Base-by-base conservation (phyloP, 1,140 invertebrate genomes). In the Drosophila cardini region DNA sequence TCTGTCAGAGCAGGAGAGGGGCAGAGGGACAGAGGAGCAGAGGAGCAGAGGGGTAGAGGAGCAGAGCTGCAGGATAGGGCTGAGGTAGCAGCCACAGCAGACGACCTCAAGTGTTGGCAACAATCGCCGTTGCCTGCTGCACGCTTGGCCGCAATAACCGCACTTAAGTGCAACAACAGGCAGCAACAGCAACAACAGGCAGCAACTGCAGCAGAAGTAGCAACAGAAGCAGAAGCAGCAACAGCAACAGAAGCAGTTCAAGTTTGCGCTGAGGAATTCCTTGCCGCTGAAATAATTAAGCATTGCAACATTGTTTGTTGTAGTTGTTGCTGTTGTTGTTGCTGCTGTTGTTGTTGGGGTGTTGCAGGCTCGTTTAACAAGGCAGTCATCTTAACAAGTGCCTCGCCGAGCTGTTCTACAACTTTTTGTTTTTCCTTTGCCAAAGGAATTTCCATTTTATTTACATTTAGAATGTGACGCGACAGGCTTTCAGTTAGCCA, bases 221-320 rank as follows among this genome's bases (percentile, higher is more conserved):
- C 62, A 43, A 60, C 76, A 50, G 45, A 61, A 62, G 16, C 53
- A 15, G 34, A 26, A 72, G 57, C 83, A 43, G 64, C 76, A 62
- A 13, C 53, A 15, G 40, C 21, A 72, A 53, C 83, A 87, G 76
- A 89, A 87, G 84, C 83, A 87, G 84, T 89, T 89, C 84, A 89
- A 89, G 84, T 89, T 86, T 86, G 84, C 69, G 69, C 58, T 73
- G 50, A 87, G 84, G 84, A 89, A 89, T 89, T 89, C 84, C 84
- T 89, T 89, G 84, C 84, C 84, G 84, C 84, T 89, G 84, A 89
- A 89, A 89, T 89, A 89, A 89, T 89, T 89, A 89, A 89, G 84
- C 84, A 89, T 89, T 89, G 84, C 84, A 89, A 89, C 84, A 89
- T 89, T 89, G 84, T 89, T 87, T 87, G 80, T 87, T 87, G 83